Base-by-base conservation (phyloP, 2,113 vertebrate species). In the Apteryx owenii region DNA sequence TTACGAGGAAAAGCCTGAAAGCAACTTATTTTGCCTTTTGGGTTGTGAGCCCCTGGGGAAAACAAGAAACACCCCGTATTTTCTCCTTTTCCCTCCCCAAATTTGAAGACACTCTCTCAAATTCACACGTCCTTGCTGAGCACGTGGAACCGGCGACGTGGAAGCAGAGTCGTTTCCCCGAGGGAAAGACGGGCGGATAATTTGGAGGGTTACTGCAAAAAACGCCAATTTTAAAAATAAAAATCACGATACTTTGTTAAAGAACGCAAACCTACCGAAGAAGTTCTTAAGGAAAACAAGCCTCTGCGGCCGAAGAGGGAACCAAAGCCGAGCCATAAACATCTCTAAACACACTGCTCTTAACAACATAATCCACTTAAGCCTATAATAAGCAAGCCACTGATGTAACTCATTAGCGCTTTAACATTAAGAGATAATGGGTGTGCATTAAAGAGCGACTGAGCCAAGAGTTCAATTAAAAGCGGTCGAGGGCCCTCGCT, bases 381-480 rank as follows among this genome's bases (percentile, higher is more conserved):
- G 31, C 66, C 81, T 64, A 48, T 4, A 87, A 72, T 62, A 80
- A 89, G 70, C 38, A 44, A 88, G 66, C 15, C 42, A 85, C 48
- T 54, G 76, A 53, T 76, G 76, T 13, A n/a, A 91, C 75, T 94
- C 70, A 93, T 89, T 65, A 93, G 84, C 70, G 73, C 72, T 86
- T 54, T 48, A 91, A 82, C 2, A 46, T 16, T 38, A 62, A 26
- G 70, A 82, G 75, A 29, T 62, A 92, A 88, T 54, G 36, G 12
- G 77, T 2, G 2, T 9, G 53, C 9, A 8, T 14, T 3, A 65
- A 65, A 77, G 62, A 53, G 42, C 5, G 36, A 28, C 72, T 70
- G 68, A 96, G 95, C 91, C 89, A 94, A 88, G 66, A 87, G 58
- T 2, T 93, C 70, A 56, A 68, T 85, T 76, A 79, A 64, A 58